These are phyloP conservation scores for Oreotrochilus melanogaster DNA, from an alignment of 2,113 vertebrate genomes.

Conservation along the genomic window DNA sequence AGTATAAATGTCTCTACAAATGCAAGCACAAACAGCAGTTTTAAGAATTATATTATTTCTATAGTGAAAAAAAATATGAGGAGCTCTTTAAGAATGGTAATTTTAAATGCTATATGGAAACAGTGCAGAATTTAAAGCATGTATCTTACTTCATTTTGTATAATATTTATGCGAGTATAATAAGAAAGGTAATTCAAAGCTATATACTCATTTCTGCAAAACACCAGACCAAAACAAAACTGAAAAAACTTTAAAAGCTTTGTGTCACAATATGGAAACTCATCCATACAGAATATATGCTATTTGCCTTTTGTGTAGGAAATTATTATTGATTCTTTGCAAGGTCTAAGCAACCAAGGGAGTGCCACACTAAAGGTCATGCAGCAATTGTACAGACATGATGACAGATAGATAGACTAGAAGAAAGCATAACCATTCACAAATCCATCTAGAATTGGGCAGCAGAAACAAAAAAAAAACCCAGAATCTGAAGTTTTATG, in stretches of 20 bases:
- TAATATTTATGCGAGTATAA: neutral
- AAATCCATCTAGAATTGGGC: neutral
- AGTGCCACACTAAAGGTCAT: neutral
- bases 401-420: neutral
- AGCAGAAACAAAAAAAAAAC: neutral
- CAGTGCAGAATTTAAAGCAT: neutral
- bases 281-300: neutral
- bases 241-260: neutral
- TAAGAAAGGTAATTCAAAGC: neutral
- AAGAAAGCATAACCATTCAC: neutral
- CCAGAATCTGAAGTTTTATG: neutral
- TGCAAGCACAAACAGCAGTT: neutral
- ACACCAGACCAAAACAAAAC: neutral
- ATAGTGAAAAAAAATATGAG: neutral
- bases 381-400: neutral
- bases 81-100: neutral
- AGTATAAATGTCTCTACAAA: neutral
- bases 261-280: neutral
- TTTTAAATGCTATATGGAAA: neutral
- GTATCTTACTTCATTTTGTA: neutral
- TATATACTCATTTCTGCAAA: neutral
- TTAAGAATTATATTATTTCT: neutral
- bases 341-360: neutral
- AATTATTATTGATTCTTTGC: neutral
- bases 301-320: neutral